Conservation (phyloP, 2,888 invertebrate species). For the Harpalus rufipes region DNA sequence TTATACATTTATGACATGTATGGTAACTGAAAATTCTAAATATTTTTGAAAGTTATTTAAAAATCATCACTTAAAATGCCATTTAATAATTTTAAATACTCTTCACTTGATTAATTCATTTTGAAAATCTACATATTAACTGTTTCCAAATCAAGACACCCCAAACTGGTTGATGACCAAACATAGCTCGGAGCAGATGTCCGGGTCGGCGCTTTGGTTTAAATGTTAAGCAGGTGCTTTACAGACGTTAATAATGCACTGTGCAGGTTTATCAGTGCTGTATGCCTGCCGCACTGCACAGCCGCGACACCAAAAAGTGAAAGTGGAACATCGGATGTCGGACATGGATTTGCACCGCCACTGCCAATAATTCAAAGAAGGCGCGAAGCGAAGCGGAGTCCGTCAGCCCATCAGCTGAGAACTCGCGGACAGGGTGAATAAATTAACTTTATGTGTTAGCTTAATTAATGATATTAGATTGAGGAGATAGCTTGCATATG, state of each 20-base stretch:
- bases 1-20: too few relatives aligned
- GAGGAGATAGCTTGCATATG: slow-evolving; percentile 6
- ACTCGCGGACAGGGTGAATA: slow-evolving; percentile 3
- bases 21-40: too few relatives aligned
- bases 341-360: neutral
- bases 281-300: slow-evolving; percentile 4
- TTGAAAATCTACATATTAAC: neutral
- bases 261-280: slow-evolving; percentile 55
- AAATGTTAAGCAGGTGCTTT: slow-evolving; percentile 61
- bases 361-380: slow-evolving; percentile 44
- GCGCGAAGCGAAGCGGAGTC: slow-evolving; percentile 6
- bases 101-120: neutral
- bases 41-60: too few relatives aligned
- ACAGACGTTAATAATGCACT: slow-evolving; percentile 50
- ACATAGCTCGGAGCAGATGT: slow-evolving; percentile 18
- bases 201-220: slow-evolving; percentile 54
- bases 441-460: slow-evolving; percentile 21
- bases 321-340: slow-evolving; percentile 48
- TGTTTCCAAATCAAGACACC: slow-evolving; percentile 1
- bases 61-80: too few relatives aligned
- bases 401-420: neutral
- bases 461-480: slow-evolving; percentile 22
- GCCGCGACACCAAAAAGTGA: slow-evolving; percentile 58
- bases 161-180: neutral
- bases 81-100: too few relatives aligned